A percentile compares a stretch with the other conserved stretches of the same genome.
These are phyloP conservation scores for Aleiodes leptofemur DNA, from an alignment of 2,888 invertebrate species.

Conservation along the genomic window DNA sequence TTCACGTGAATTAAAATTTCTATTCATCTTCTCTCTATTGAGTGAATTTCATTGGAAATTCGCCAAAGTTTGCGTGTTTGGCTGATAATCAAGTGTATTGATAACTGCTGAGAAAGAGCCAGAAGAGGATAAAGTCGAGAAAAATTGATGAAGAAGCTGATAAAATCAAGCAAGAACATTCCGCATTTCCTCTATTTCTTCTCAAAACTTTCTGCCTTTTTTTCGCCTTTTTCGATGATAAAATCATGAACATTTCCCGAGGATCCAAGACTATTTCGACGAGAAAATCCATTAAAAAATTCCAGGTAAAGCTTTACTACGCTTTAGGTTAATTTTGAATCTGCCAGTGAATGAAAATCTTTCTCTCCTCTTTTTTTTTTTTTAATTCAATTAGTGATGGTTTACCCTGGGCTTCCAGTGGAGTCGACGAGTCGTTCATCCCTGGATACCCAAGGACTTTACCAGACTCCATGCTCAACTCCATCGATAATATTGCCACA, in stretches of 20 bases:
- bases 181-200: not conserved
- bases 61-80: not conserved
- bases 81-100: not conserved
- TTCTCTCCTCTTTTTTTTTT: not conserved
- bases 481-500: conserved; percentile 26
- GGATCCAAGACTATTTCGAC: not conserved
- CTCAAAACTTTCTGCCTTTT: not conserved
- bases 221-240: not conserved
- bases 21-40: not conserved
- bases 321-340: conserved; percentile 34
- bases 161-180: not conserved
- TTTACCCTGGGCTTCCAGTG: conserved; percentile 37
- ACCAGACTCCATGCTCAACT: conserved; percentile 31
- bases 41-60: conserved; percentile 5
- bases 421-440: conserved; percentile 44
- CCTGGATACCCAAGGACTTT: conserved; percentile 16
- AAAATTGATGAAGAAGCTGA: not conserved
- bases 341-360: conserved; percentile 27
- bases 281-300: conserved; percentile 8
- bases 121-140: not conserved
- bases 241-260: conserved; percentile 5
- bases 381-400: conserved; percentile 28
- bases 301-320: conserved; percentile 35
- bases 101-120: not conserved
- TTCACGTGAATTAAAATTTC: conserved; percentile 7